Base-by-base conservation (phyloP, 2,888 invertebrate genomes). In the Noctua janthe region DNA sequence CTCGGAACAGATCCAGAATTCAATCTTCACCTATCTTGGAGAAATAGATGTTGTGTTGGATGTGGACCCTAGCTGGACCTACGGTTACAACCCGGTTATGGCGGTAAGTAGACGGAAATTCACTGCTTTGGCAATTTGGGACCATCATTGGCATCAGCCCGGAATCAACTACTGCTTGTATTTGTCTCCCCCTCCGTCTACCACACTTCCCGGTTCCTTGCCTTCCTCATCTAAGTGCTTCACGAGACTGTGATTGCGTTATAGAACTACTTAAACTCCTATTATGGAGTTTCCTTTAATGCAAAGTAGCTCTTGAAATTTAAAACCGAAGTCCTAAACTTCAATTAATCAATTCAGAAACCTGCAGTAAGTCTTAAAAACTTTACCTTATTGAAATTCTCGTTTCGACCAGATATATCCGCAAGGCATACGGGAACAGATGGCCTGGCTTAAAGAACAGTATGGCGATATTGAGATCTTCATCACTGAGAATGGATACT, bases 31-130 rank as follows among this genome's bases (percentile, higher is more conserved):
- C 17, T 90, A 89, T 47, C 76, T 78, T 0, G 83, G 78, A 0
- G 89, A 90, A 7, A 13, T 93, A n/a, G 78, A 84, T 7, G 84
- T 74, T 3, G 84, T 86, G 7, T 29, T 91, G n/a, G 83, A 77
- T 0, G 17, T 13, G 0, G 79, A 89, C 29, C 89, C 90, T 0
- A 78, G 64, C 3, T 93, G 92, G 91, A 76, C 69, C n/a, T 35
- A n/a, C 17, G 73, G 84, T 8, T 20, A 71, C 20, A 78, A 2
- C 17, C 0, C 0, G 0, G 0, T 0, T n/a, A 35, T 64, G 29
- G 2, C 70, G 49, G 82, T 82, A 51, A 35, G 78, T 81, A n/a
- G 17, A 47, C 5, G 35, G 1, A 35, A 20, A 15, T 66, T 2
- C 6, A 23, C 13, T 74, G 29, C 2, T 72, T 59, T 35, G 8